These are phyloP conservation scores for Zoanthus gigantus DNA, from an alignment of 92 coral and sea anemone species.

Conservation along the genomic window DNA sequence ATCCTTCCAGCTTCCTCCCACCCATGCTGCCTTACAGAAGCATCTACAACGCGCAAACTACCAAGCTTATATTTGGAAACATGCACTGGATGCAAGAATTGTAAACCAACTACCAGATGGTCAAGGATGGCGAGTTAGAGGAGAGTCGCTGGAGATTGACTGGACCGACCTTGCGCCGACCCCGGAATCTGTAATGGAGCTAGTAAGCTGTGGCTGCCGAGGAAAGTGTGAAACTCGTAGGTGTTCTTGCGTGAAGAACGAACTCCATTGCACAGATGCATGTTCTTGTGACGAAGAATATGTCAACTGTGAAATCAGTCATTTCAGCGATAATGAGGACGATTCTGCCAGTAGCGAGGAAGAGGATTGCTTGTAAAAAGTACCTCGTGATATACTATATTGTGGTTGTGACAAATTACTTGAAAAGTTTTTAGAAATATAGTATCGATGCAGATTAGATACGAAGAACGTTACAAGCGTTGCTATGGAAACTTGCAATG, in stretches of 20 bases:
- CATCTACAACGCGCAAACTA: slow-evolving; percentile 69
- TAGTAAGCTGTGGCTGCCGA: slow-evolving; percentile 14
- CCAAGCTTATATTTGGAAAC: slow-evolving; percentile 68
- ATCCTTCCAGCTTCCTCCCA: slow-evolving; percentile 74
- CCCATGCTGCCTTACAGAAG: slow-evolving; percentile 54
- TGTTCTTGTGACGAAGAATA: slow-evolving; percentile 50
- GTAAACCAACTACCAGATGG: slow-evolving; percentile 49
- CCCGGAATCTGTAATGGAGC: slow-evolving; percentile 50
- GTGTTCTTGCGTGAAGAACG: slow-evolving; percentile 8
- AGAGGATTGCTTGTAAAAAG: not conserved
- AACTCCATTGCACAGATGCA: slow-evolving; percentile 52
- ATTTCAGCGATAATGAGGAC: slow-evolving; percentile 12
- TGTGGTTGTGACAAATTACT: slow-evolving; percentile 29
- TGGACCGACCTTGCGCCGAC: slow-evolving; percentile 62
- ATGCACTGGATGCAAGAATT: slow-evolving; percentile 52
- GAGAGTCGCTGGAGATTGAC: slow-evolving; percentile 39
- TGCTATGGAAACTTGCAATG: slow-evolving; percentile 36
- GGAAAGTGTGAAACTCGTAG: slow-evolving; percentile 7
- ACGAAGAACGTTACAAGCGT: slow-evolving; percentile 13
- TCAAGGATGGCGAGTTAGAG: slow-evolving; percentile 58
- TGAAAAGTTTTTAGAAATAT: slow-evolving; percentile 23
- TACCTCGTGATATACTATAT: slow-evolving; percentile 10
- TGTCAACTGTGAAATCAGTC: slow-evolving; percentile 23
- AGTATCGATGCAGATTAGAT: slow-evolving; percentile 16
- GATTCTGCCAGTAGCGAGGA: slow-evolving; percentile 27